phyloP scores from a whole-genome alignment of 2,797 vertebrate genomes.

The Gymnothorax javanicus region DNA sequence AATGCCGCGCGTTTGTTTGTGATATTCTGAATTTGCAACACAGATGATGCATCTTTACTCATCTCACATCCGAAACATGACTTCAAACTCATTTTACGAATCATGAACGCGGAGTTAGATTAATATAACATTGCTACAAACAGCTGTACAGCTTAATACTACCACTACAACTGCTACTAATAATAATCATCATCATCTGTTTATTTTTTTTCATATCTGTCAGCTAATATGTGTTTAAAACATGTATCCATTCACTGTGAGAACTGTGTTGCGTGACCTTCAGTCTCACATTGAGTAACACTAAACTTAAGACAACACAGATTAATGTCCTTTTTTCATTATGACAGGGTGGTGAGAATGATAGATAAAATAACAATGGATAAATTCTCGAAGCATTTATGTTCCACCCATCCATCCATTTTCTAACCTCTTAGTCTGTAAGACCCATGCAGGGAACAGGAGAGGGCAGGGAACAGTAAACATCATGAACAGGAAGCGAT shows the following conservation, averaged over 20 bases:
- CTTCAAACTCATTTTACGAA: background rate
- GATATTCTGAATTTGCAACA: background rate
- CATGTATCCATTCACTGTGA: background rate
- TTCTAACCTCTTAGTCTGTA: no score
- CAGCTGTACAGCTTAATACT: conserved; percentile 63
- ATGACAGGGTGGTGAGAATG: background rate
- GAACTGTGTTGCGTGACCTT: background rate
- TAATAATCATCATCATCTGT: no score
- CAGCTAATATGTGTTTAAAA: background rate
- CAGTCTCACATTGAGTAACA: background rate
- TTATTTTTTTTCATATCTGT: background rate
- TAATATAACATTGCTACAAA: conserved; percentile 24
- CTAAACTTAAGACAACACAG: background rate
- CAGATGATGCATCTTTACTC: background rate
- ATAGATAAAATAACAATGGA: background rate
- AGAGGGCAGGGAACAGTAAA: conserved; percentile 36
- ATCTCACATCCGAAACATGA: background rate
- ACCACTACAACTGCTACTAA: background rate
- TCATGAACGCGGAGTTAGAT: background rate
- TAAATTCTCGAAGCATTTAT: background rate
- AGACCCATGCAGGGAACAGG: conserved; percentile 37
- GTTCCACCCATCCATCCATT: no score
- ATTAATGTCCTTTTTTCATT: background rate
- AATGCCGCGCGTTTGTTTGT: background rate
- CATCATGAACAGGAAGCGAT: conserved; percentile 64